Percentiles rank a stretch among this genome's conserved stretches.
Evolutionary conservation across 30 jellyfish, hydroid and myxozoan species (phyloP).

Genomic region (Rhopilema esculentum): DNA sequence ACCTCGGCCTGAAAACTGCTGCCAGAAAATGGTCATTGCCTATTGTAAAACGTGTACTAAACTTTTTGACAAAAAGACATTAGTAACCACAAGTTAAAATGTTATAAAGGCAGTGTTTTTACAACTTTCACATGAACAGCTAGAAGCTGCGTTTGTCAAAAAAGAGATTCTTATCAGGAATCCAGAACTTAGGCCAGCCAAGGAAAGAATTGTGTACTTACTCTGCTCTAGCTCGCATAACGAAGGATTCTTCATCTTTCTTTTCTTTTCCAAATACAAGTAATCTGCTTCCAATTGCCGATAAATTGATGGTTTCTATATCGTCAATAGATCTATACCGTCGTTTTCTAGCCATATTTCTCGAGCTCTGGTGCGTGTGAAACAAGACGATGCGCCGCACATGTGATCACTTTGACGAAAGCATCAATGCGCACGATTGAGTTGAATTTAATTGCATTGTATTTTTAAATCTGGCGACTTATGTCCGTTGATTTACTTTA

Average conservation of each 20-base stretch:
- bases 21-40: slow-evolving; percentile 3
- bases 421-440: slow-evolving; percentile 36
- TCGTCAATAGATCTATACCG: background rate
- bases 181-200: background rate
- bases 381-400: slow-evolving; percentile 2
- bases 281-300: background rate
- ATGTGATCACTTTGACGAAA: slow-evolving; percentile 33
- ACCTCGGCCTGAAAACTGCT: slow-evolving; percentile 2
- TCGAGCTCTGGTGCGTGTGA: background rate
- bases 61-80: background rate
- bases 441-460: slow-evolving; percentile 26
- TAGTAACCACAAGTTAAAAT: background rate
- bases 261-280: slow-evolving; percentile 7
- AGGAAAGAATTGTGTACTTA: slow-evolving; percentile 5
- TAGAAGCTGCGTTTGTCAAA: background rate
- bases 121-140: background rate
- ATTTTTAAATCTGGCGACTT: slow-evolving; percentile 14
- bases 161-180: background rate
- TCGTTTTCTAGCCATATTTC: background rate
- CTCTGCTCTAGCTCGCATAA: slow-evolving; percentile 15
- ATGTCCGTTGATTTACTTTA: slow-evolving; percentile 39
- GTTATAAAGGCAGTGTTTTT: background rate
- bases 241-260: slow-evolving; percentile 3
- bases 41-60: background rate
- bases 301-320: background rate